Conservation (phyloP, 2,113 vertebrate genomes). For the Odontesthes bonariensis region DNA sequence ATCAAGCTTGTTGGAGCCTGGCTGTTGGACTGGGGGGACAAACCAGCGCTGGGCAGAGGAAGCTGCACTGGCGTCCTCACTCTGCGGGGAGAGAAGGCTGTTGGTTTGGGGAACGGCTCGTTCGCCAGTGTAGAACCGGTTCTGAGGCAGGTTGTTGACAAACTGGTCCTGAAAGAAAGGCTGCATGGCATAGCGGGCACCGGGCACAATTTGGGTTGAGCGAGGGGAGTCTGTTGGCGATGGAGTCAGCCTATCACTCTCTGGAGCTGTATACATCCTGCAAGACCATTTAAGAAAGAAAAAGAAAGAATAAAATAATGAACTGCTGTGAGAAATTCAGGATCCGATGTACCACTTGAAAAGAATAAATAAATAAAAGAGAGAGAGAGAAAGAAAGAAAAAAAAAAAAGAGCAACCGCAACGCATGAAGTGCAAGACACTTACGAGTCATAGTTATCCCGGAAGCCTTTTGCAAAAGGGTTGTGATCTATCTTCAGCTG, state of each 20-base stretch:
- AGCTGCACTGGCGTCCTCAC: constrained; percentile 87
- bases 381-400: constrained; percentile 22
- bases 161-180: constrained; percentile 99
- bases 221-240: constrained; percentile 99
- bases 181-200: constrained; percentile 94
- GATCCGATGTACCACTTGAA: not conserved
- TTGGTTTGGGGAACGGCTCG: constrained; percentile 96
- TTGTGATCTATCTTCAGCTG: constrained; percentile 99
- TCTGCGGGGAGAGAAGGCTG: constrained; percentile 93
- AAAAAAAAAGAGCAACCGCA: not conserved
- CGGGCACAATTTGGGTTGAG: constrained; percentile 98
- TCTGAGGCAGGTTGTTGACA: constrained; percentile 97
- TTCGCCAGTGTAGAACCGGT: constrained; percentile 94
- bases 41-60: constrained; percentile 95
- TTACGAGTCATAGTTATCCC: constrained; percentile 99
- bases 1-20: constrained; percentile 92
- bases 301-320: constrained; percentile 1
- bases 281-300: constrained; percentile 57
- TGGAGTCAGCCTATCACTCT: constrained; percentile 98
- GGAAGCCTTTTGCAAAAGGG: constrained; percentile 98
- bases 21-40: constrained; percentile 93
- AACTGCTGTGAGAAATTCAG: not conserved
- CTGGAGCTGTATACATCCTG: constrained; percentile 99
- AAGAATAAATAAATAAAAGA: not conserved
- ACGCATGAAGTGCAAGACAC: constrained; percentile 64